Evolutionary conservation across 1,140 invertebrate species (phyloP), one percentile per base, ranked within the genome.

Genomic region (Drosophila truncata): DNA sequence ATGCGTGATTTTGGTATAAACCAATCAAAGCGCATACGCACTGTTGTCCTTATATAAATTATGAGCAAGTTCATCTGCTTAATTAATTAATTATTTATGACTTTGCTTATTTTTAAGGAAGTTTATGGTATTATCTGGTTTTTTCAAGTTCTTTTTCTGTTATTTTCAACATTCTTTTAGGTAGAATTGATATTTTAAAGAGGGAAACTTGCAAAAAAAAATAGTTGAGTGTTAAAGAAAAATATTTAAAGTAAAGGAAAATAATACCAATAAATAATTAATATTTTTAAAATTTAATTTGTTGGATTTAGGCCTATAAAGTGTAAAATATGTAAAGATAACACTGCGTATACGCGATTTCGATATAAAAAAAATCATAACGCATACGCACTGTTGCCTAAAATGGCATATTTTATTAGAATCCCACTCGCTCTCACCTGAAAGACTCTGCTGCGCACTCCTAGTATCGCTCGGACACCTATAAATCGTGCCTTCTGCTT

Each of bases 401-500:
- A n/a, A n/a, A n/a, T n/a, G n/a, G n/a, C n/a, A n/a, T n/a, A n/a
- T n/a, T n/a, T n/a, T n/a, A n/a, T n/a, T n/a, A n/a, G n/a, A n/a
- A n/a, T n/a, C n/a, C n/a, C n/a, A n/a, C n/a, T n/a, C n/a, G n/a
- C n/a, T n/a, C n/a, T 72, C 54, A 93, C 92, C 77, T 93, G 92
- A 78, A 93, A 93, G 11, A 93, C 92, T 13, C 92, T 78, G 77
- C 91, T 92, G 78, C 98, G 94, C 2, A 99, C 97, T 20, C 97
- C 98, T 23, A 99, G 93, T 80, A 98, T 98, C 8, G 98, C 98
- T 82, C 98, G 93, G 5, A 99, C 97, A 0, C 97, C 98, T 72
- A 97, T 97, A 74, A 98, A 96, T 90, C 96, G 95, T 23, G 96
- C 96, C 93, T 98, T 98, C 90, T 98, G 96, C 82, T 98, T 98